Base-by-base conservation (phyloP, 1,140 invertebrate species). In the Drosophila lacertosa region DNA sequence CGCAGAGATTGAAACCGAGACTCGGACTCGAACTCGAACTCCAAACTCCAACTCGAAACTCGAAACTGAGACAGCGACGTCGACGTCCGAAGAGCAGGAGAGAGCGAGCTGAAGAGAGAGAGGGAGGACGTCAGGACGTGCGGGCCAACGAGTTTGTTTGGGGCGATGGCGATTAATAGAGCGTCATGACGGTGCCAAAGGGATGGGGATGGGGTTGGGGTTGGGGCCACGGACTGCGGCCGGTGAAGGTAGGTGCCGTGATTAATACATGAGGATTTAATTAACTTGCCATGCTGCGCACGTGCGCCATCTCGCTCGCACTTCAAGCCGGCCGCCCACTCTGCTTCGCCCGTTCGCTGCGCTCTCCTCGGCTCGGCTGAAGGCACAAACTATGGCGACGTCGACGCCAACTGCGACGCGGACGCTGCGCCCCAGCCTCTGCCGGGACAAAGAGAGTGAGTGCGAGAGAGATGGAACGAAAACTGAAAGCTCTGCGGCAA, bases 251-350 rank as follows among this genome's bases (percentile, higher is more conserved):
- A 84, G 79, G 83, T 86, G 70, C 84, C 64, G 80, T 89, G 84
- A 89, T 89, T 89, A 88, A 84, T 89, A 84, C 84, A 89, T 89
- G 80, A 89, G 79, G 76, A 89, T 84, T 89, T 89, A 89, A 89
- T 84, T 89, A 89, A 84, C 84, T 89, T 82, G 74, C 82, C 62
- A 65, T 82, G 65, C 58, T 74, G 70, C 44, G 42, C 55, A 58
- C 63, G n/a, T 59, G 73, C 65, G 32, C 72, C 76, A 40, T 84
- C 80, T 84, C 81, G 37, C 50, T 81, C 69, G 54, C 77, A 66
- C 81, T 64, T 20, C 9, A 42, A 32, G 29, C 32, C 20, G 26
- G 35, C 37, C 45, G 20, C 45, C 9, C 26, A 40, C 48, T 48
- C 22, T 32, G 57, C 39, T 48, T 63, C 62, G 45, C 48, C 15